A percentile compares a stretch with the other conserved stretches of the same genome.
Conservation (phyloP, 1,140 invertebrate genomes). For the Drosophila gunungcola region DNA sequence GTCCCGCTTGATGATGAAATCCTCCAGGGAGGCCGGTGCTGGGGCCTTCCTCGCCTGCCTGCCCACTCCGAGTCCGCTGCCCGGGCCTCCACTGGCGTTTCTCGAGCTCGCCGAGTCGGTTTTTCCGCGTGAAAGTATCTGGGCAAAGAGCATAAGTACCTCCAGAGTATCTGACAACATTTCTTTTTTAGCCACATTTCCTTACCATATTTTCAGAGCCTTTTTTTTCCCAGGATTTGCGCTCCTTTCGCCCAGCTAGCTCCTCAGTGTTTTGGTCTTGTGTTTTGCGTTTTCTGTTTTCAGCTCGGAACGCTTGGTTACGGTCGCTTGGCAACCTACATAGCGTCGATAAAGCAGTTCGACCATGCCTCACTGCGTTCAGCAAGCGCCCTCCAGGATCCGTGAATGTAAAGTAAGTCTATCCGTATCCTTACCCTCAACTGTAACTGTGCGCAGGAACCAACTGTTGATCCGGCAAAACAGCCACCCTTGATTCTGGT, state of each 20-base stretch:
- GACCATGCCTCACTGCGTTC: conserved; percentile 44
- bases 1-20: conserved; percentile 95
- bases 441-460: conserved; percentile 2
- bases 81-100: conserved; percentile 69
- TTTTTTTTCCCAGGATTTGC: conserved; percentile 23
- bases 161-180: conserved; percentile 37
- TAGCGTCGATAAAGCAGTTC: conserved; percentile 73
- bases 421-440: conserved; percentile 13
- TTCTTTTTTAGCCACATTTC: conserved; percentile 54
- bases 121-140: conserved; percentile 91
- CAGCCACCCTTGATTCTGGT: conserved; percentile 29
- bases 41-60: conserved; percentile 80
- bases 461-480: conserved; percentile 40
- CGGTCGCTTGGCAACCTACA: conserved; percentile 76
- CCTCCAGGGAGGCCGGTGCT: conserved; percentile 92
- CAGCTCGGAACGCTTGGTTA: conserved; percentile 58
- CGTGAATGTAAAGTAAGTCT: conserved; percentile 7
- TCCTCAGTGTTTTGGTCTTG: conserved; percentile 4
- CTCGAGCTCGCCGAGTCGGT: conserved; percentile 87
- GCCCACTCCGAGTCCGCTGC: conserved; percentile 53
- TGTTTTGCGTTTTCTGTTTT: conserved; percentile 38
- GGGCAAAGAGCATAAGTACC: conserved; percentile 52
- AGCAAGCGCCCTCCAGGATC: conserved; percentile 7
- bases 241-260: conserved; percentile 11
- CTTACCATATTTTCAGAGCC: conserved; percentile 64